Percentiles rank a stretch among this genome's conserved stretches.
These are phyloP conservation scores for Vanessa cardui DNA, from an alignment of 2,888 invertebrate genomes.

Conservation along the genomic window DNA sequence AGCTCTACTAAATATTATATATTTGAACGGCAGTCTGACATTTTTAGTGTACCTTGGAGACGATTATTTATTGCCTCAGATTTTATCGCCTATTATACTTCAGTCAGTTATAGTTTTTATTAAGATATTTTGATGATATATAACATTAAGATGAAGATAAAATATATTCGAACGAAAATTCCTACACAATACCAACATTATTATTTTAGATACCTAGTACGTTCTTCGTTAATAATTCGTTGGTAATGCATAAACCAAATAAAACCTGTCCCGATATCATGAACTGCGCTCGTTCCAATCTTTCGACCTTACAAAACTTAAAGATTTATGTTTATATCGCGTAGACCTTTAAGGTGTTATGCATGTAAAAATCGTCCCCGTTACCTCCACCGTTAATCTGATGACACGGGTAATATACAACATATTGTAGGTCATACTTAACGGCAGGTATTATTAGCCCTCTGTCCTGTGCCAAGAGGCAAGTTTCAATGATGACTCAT, in stretches of 20 bases:
- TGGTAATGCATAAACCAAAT: constrained; percentile 12
- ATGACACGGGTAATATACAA: constrained; percentile 48
- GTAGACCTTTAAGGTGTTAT: constrained; percentile 22
- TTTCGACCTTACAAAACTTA: constrained; percentile 29
- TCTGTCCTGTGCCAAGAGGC: constrained; percentile 65
- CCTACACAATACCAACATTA: too few species aligned
- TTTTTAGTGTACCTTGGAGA: constrained; percentile 28
- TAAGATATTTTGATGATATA: background rate
- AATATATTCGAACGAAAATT: too few species aligned
- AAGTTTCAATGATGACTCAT: constrained; percentile 70
- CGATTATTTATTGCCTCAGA: background rate
- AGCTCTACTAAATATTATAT: constrained; percentile 47
- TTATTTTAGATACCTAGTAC: too few species aligned
- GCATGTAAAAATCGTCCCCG: constrained; percentile 39
- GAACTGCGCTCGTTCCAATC: constrained; percentile 25
- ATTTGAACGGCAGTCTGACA: constrained; percentile 46
- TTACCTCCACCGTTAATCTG: constrained; percentile 52
- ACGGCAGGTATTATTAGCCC: constrained; percentile 63
- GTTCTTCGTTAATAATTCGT: too few species aligned
- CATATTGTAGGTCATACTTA: constrained; percentile 53
- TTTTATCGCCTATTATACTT: background rate
- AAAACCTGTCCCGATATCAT: constrained; percentile 19
- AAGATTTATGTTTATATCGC: constrained; percentile 35
- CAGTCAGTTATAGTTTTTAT: background rate
- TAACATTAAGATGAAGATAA: too few species aligned